Evolutionary conservation across 2,113 vertebrate genomes (phyloP).

Genomic region (Craseonycteris thonglongyai): DNA sequence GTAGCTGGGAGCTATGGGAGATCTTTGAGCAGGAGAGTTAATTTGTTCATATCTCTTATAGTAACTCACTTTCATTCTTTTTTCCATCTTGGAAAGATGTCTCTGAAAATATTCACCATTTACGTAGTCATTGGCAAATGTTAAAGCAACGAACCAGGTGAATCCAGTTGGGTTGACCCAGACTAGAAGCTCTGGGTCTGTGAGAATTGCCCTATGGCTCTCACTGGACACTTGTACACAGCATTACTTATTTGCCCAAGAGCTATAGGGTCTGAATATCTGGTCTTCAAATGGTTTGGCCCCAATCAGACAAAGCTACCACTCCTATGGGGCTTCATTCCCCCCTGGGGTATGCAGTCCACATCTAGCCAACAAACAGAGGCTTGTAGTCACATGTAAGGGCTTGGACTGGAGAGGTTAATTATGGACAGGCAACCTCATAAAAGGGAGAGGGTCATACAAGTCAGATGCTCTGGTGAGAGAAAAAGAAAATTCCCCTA

Average conservation of each 20-base stretch:
- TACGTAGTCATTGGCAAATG: background rate
- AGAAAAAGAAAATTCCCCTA: background rate
- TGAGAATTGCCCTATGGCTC: background rate
- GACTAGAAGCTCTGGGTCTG: background rate
- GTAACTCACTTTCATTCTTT: background rate
- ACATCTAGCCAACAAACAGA: background rate
- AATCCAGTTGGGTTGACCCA: background rate
- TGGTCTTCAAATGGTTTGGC: background rate
- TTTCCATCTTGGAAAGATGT: background rate
- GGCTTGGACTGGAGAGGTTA: background rate
- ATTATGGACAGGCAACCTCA: background rate
- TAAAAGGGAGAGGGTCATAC: background rate
- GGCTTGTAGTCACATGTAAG: background rate
- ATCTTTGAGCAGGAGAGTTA: background rate
- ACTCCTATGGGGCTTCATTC: background rate
- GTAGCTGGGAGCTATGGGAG: background rate
- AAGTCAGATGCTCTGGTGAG: background rate
- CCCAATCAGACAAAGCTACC: background rate
- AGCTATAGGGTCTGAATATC: background rate
- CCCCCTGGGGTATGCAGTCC: background rate
- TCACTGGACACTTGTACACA: background rate
- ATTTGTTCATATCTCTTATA: background rate
- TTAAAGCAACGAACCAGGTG: background rate
- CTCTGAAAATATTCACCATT: background rate
- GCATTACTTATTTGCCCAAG: background rate